Evolutionary conservation across 2,113 vertebrate genomes (phyloP).

Genomic region (Ptychochromis oligacanthus): DNA sequence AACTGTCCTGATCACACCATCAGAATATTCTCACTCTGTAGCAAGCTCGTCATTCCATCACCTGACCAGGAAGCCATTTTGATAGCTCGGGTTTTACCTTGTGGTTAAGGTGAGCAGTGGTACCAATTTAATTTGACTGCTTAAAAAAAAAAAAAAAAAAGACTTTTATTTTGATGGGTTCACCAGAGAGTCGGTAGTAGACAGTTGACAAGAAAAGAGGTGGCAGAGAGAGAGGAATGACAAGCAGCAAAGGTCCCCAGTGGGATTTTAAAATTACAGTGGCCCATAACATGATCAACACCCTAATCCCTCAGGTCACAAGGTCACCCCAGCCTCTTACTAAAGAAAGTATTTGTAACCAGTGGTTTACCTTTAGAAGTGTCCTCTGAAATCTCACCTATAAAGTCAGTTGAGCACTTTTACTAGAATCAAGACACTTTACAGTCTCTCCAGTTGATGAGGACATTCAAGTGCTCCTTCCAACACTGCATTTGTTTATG

Average conservation of each 20-base stretch:
- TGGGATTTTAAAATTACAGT: background rate
- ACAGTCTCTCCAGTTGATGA: background rate
- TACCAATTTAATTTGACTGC: background rate
- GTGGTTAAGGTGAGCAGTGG: background rate
- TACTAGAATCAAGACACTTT: background rate
- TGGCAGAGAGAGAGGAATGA: background rate
- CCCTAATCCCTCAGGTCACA: background rate
- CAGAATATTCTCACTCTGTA: background rate
- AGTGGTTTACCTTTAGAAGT: background rate
- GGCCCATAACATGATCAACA: background rate
- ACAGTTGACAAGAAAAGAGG: background rate
- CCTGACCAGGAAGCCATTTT: constrained; percentile 8
- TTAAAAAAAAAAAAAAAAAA: background rate
- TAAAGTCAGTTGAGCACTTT: no score
- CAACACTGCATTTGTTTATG: background rate
- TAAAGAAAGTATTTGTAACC: background rate
- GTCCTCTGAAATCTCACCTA: background rate
- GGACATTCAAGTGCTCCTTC: background rate
- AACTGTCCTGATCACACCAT: background rate
- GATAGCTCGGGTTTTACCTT: background rate
- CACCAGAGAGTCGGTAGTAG: background rate
- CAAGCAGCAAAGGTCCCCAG: background rate
- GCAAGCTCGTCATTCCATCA: background rate
- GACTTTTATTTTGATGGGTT: background rate
- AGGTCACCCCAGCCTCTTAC: background rate